phyloP scores from a whole-genome alignment of 2,888 invertebrate species.

The Hyalella azteca region DNA sequence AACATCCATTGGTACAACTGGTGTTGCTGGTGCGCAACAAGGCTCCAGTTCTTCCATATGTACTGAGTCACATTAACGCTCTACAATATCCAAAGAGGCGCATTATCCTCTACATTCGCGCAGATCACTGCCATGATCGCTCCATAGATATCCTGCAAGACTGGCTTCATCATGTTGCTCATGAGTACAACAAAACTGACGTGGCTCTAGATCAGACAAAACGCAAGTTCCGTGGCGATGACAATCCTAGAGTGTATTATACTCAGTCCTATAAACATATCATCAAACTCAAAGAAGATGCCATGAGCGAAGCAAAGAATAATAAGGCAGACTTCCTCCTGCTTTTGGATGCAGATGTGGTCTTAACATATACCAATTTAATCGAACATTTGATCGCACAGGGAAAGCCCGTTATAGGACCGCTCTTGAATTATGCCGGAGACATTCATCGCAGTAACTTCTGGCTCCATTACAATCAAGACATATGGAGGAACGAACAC shows the following conservation, averaged over 20 bases:
- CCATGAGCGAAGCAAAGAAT: neutral
- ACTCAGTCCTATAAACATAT: neutral
- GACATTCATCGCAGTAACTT: neutral
- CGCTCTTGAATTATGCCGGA: neutral
- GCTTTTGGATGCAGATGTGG: neutral
- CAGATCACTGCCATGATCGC: conserved; percentile 1
- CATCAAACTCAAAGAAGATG: neutral
- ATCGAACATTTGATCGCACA: neutral
- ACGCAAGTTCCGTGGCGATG: neutral
- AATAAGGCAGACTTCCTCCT: neutral
- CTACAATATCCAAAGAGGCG: neutral
- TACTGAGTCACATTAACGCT: neutral
- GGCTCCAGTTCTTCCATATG: neutral
- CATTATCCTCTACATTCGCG: neutral
- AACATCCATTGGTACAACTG: neutral
- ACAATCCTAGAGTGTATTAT: neutral
- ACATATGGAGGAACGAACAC: neutral
- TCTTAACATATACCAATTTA: neutral
- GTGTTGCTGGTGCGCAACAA: neutral
- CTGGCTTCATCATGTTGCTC: neutral
- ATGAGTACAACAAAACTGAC: neutral
- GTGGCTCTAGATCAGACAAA: neutral
- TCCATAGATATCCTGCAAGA: neutral
- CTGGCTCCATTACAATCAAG: neutral
- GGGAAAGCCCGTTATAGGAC: neutral